Base-by-base conservation (phyloP, 1,140 invertebrate species). In the Megathymus violae region DNA sequence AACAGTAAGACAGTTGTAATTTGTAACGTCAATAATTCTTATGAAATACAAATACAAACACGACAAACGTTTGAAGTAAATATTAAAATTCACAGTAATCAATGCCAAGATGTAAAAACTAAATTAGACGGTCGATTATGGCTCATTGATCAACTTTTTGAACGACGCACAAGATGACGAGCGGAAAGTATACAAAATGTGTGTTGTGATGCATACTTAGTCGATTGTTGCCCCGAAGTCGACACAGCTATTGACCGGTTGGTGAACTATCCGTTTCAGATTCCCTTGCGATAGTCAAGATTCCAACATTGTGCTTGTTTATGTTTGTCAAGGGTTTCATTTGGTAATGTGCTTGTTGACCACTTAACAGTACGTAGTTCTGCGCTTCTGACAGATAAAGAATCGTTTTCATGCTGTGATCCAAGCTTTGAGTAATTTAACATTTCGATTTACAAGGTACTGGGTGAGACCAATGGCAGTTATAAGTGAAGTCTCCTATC, bases 81-180 rank as follows among this genome's bases (percentile, higher is more conserved):
- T 9, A 31, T 3, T 31, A 31, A 31, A 22, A 22, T 22, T 22
- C 2, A 22, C 19, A 3, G 19, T 22, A 22, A 22, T 3, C 19
- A 22, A 22, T 22, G 19, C 2, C 2, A 22, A 2, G 19, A 22
- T 5, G 9, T 31, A 31, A 31, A 31, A 31, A 22, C 22, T 25
- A 3, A 3, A 16, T 15, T 43, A 9, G 41, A 22, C 43, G 17
- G n/a, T 15, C 16, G 10, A 40, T 52, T 40, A 52, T 14, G 17
- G 50, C 36, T 40, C 50, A 22, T 52, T 40, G 22, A 31, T 7
- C 4, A 9, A 9, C 7, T n/a, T 51, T 17, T 52, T 40, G 34
- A 25, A 52, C 50, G 36, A 52, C 50, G 50, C 50, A 52, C n/a
- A 22, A 13, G 16, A 11, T 51, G 48, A 40, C 34, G 50, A 52